phyloP scores from a whole-genome alignment of 1,140 invertebrate species.

The Idris sp. region DNA sequence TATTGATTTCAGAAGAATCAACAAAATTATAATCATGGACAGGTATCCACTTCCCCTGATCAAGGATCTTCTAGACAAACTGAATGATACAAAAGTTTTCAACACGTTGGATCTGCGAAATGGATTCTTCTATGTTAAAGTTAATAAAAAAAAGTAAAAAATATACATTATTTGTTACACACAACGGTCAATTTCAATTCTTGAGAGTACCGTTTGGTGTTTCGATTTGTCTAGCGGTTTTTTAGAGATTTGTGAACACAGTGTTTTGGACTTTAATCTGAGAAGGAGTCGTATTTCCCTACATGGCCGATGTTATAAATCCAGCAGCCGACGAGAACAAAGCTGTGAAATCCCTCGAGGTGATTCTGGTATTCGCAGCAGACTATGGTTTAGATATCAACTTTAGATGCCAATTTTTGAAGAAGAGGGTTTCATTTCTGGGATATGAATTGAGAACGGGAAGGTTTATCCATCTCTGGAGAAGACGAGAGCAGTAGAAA shows the following conservation, averaged over 20 bases:
- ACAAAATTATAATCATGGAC: conserved; percentile 8
- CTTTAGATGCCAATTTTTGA: conserved; percentile 15
- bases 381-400: conserved; percentile 7
- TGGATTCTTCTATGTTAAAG: conserved; percentile 12
- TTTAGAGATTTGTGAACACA: conserved; percentile 8
- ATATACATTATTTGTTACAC: conserved; percentile 17
- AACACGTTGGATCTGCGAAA: conserved; percentile 13
- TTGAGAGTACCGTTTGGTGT: conserved; percentile 12
- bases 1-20: conserved; percentile 13
- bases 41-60: conserved; percentile 11
- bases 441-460: not conserved
- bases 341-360: no score
- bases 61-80: conserved; percentile 1
- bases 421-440: conserved; percentile 1
- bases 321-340: no score
- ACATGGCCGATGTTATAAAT: conserved; percentile 17
- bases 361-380: no score
- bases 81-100: conserved; percentile 5
- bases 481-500: not conserved
- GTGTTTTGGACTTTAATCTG: not conserved
- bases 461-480: not conserved
- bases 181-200: conserved; percentile 7
- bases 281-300: conserved; percentile 4
- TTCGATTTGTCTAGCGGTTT: conserved; percentile 6
- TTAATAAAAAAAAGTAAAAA: conserved; percentile 6